Conservation (phyloP, 2,888 invertebrate genomes). For the Timema cristinae region DNA sequence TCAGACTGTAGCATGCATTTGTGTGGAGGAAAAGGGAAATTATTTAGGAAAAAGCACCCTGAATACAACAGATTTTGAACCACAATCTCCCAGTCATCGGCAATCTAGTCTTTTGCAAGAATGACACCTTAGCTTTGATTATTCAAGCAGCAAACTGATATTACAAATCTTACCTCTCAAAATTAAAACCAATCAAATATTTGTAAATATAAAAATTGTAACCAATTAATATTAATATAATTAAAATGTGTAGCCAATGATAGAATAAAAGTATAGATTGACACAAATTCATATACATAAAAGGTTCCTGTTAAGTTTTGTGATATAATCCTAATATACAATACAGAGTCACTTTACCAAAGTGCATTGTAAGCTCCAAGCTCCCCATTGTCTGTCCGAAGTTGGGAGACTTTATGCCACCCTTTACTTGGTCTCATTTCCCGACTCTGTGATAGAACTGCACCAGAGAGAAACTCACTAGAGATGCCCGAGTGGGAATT, state of each 20-base stretch:
- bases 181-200: background rate
- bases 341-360: slow-evolving; percentile 39
- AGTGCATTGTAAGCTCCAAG: slow-evolving; percentile 49
- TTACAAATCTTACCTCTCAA: too few relatives aligned
- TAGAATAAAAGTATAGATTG: background rate
- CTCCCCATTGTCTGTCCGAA: slow-evolving; percentile 51
- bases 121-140: too few relatives aligned
- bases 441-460: slow-evolving; percentile 34
- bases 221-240: background rate
- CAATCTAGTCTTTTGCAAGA: too few relatives aligned
- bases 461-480: slow-evolving; percentile 43
- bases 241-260: background rate
- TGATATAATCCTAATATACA: background rate
- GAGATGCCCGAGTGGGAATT: slow-evolving; percentile 38
- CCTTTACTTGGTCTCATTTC: slow-evolving; percentile 37
- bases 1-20: too few relatives aligned
- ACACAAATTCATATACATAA: too few relatives aligned
- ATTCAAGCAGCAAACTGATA: too few relatives aligned
- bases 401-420: slow-evolving; percentile 51
- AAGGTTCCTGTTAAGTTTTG: too few relatives aligned
- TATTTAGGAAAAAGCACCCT: too few relatives aligned
- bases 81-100: too few relatives aligned
- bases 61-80: too few relatives aligned
- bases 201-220: background rate
- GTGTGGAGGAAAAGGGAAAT: too few relatives aligned